Evolutionary conservation across 1,140 invertebrate species (phyloP).

Genomic region (Trinorchestia longiramus): DNA sequence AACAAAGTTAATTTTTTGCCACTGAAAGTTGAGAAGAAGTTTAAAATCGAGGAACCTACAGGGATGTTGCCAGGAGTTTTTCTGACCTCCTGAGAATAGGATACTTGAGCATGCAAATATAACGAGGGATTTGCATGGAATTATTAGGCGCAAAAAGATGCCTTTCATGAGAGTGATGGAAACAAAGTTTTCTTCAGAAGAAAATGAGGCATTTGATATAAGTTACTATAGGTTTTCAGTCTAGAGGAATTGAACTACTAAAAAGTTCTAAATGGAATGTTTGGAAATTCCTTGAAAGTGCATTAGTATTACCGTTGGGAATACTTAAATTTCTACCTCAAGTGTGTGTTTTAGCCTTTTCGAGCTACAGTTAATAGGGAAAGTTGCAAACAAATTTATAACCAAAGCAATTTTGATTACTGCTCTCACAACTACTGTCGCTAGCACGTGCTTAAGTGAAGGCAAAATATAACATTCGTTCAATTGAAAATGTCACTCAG

Average conservation of each 20-base stretch:
- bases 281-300: too few relatives aligned
- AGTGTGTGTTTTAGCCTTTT: too few relatives aligned
- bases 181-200: not conserved
- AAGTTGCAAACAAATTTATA: too few relatives aligned
- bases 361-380: too few relatives aligned
- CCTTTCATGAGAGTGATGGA: not conserved
- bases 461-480: too few relatives aligned
- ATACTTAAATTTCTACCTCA: too few relatives aligned
- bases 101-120: not conserved
- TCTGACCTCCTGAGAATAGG: not conserved
- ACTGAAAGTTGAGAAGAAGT: not conserved
- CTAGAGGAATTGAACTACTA: not conserved
- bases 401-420: too few relatives aligned
- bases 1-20: conserved; percentile 21
- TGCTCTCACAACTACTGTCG: too few relatives aligned
- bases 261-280: not conserved
- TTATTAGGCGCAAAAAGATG: not conserved
- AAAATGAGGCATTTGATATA: not conserved
- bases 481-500: too few relatives aligned
- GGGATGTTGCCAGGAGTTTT: not conserved
- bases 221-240: not conserved
- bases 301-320: too few relatives aligned
- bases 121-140: not conserved
- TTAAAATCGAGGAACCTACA: conserved; percentile 19
- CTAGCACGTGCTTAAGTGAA: too few relatives aligned